These are phyloP conservation scores for Xylota sylvarum DNA, from an alignment of 2,888 invertebrate species.

Conservation along the genomic window DNA sequence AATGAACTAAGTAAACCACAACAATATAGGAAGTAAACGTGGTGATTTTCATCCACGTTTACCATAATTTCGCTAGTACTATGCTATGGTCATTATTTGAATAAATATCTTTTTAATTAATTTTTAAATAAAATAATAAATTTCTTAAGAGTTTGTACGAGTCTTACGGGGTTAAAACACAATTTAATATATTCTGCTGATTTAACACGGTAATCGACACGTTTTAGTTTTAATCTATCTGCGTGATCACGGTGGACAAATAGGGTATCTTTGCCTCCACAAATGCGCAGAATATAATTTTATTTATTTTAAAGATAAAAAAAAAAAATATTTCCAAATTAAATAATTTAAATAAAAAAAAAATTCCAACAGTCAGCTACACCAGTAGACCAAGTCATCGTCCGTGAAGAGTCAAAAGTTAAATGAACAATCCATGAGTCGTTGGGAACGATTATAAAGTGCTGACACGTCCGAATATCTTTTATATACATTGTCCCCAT, in stretches of 20 bases:
- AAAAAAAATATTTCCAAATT: too few species aligned
- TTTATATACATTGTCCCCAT: slow-evolving; percentile 7
- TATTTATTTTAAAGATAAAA: background rate
- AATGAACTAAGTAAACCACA: too few species aligned
- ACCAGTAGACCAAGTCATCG: background rate
- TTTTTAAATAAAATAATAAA: background rate
- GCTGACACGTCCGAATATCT: slow-evolving; percentile 6
- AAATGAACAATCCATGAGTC: slow-evolving; percentile 28
- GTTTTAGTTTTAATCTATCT: slow-evolving; percentile 82
- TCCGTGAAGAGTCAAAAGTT: slow-evolving; percentile 1
- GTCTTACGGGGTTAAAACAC: slow-evolving; percentile 84
- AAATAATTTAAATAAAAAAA: slow-evolving; percentile 9
- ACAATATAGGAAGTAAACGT: background rate
- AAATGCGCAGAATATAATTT: slow-evolving; percentile 83
- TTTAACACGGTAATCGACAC: slow-evolving; percentile 84
- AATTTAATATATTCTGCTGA: slow-evolving; percentile 81
- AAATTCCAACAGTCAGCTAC: background rate
- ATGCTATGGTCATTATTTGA: background rate
- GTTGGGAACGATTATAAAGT: slow-evolving; percentile 30
- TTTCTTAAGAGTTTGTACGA: slow-evolving; percentile 79
- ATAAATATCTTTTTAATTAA: background rate
- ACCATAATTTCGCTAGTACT: background rate
- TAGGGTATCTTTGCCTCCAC: slow-evolving; percentile 82
- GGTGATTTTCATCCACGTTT: background rate
- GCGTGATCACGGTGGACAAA: slow-evolving; percentile 84